Evolutionary conservation across 2,888 invertebrate genomes (phyloP).

Genomic region (Epiblema foenella): DNA sequence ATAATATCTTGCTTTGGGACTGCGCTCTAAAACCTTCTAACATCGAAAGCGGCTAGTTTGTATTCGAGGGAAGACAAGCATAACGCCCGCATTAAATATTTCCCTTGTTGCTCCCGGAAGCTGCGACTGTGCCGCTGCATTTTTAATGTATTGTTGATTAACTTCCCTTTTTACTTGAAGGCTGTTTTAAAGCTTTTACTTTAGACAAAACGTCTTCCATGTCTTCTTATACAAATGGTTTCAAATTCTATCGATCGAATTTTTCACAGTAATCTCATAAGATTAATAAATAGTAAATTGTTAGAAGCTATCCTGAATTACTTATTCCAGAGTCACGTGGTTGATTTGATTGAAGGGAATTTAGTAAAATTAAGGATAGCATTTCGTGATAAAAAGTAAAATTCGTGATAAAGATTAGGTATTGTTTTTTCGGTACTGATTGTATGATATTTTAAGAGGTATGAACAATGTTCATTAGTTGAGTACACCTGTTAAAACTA

Average conservation of each 20-base stretch:
- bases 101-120: conserved; percentile 51
- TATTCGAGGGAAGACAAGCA: conserved; percentile 51
- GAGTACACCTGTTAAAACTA: conserved; percentile 81
- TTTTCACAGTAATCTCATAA: conserved; percentile 39
- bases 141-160: conserved; percentile 50
- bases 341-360: conserved; percentile 80
- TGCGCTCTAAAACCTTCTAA: conserved; percentile 54
- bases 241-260: conserved; percentile 53
- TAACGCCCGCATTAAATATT: conserved; percentile 56
- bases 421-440: conserved; percentile 82
- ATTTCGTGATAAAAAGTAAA: conserved; percentile 82
- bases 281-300: conserved; percentile 30
- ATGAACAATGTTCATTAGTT: conserved; percentile 84
- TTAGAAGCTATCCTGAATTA: conserved; percentile 37
- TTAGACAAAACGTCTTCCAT: conserved; percentile 70
- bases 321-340: conserved; percentile 43
- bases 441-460: conserved; percentile 80
- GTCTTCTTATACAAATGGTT: conserved; percentile 55
- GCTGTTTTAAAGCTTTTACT: conserved; percentile 46
- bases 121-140: conserved; percentile 53
- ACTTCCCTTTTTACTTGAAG: conserved; percentile 47
- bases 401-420: conserved; percentile 81
- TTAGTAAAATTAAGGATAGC: conserved; percentile 79
- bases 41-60: conserved; percentile 56
- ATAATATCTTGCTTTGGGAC: conserved; percentile 43